Conservation (phyloP, 2,113 vertebrate genomes). For the Daubentonia madagascariensis region DNA sequence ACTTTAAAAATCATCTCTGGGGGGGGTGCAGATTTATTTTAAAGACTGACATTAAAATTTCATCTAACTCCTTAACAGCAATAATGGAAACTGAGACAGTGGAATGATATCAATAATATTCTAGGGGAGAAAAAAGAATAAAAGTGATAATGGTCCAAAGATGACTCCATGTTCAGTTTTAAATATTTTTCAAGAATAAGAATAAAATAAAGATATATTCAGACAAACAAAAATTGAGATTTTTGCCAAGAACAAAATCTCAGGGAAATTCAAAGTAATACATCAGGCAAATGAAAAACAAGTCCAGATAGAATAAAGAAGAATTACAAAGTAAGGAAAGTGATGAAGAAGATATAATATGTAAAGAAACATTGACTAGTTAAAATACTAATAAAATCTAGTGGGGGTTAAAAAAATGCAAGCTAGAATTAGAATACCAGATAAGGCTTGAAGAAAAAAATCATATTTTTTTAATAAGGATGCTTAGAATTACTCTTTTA, state of each 20-base stretch:
- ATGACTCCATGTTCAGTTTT: neutral
- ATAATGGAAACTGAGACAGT: neutral
- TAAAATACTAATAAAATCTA: neutral
- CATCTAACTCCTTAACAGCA: neutral
- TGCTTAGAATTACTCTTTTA: neutral
- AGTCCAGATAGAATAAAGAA: neutral
- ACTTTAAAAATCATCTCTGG: neutral
- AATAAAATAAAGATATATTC: conserved; percentile 9
- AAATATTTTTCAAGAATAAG: neutral
- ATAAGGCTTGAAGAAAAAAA: neutral
- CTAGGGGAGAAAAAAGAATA: neutral
- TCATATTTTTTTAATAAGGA: neutral
- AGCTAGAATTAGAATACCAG: neutral
- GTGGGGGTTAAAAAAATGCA: neutral
- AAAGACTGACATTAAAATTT: neutral
- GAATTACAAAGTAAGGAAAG: neutral
- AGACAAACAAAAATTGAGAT: neutral
- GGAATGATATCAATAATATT: neutral
- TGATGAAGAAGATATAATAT: neutral
- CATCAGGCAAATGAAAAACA: neutral
- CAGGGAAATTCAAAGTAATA: neutral
- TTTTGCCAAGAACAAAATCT: neutral
- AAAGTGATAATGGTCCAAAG: neutral
- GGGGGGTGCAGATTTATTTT: neutral
- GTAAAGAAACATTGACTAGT: neutral